Conservation (phyloP, 2,797 vertebrate genomes). For the Pteropus rufus region DNA sequence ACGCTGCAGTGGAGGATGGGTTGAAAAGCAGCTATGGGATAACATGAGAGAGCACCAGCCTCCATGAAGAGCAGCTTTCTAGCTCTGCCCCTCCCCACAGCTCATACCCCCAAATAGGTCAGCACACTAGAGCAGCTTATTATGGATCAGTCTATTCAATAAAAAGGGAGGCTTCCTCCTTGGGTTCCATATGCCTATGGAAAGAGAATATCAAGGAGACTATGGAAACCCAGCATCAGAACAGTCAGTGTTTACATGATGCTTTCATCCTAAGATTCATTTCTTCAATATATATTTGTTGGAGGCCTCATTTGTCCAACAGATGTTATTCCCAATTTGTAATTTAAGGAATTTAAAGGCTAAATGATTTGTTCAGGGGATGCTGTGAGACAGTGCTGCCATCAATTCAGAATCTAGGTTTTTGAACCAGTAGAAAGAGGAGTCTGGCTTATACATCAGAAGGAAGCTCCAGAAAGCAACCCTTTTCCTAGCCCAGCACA, state of each 20-base stretch:
- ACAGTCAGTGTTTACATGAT: neutral
- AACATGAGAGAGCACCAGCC: neutral
- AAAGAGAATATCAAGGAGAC: neutral
- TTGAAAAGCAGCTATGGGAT: neutral
- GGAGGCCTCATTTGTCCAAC: neutral
- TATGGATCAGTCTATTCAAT: neutral
- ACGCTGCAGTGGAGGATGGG: neutral
- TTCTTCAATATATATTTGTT: neutral
- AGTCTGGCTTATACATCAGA: neutral
- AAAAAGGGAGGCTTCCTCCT: neutral
- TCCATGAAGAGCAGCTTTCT: neutral
- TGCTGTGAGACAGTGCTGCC: neutral
- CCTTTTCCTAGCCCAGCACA: neutral
- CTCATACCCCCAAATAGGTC: neutral
- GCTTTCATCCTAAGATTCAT: neutral
- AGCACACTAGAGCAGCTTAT: neutral
- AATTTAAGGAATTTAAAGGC: neutral
- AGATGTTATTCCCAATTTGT: neutral
- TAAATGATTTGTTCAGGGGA: neutral
- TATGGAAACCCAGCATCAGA: neutral
- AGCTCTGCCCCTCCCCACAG: neutral
- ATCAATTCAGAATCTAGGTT: neutral
- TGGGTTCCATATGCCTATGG: neutral
- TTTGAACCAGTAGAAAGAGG: neutral
- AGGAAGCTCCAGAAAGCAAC: neutral